phyloP scores from a whole-genome alignment of 1,140 invertebrate species.

The Venturia canescens region DNA sequence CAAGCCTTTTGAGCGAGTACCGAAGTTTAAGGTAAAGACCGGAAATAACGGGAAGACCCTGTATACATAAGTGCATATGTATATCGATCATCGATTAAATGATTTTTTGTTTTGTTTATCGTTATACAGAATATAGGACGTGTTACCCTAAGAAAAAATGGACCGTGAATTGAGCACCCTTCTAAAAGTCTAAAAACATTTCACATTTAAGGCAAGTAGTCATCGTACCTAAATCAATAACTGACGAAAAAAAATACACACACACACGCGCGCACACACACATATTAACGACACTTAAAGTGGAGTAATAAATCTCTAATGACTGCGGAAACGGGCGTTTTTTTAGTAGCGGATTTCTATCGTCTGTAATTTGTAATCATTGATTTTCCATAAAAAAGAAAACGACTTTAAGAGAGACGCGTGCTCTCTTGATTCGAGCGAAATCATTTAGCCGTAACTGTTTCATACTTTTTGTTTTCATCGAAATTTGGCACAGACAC shows the following conservation, averaged over 20 bases:
- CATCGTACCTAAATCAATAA: conserved; percentile 56
- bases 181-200: conserved; percentile 65
- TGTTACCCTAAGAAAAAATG: conserved; percentile 57
- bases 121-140: conserved; percentile 26
- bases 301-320: conserved; percentile 29
- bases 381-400: background rate
- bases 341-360: conserved; percentile 4
- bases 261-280: too few species aligned
- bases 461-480: background rate
- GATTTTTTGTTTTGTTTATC: background rate
- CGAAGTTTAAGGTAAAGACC: too few species aligned
- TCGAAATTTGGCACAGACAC: conserved; percentile 34
- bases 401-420: background rate
- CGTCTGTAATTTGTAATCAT: background rate
- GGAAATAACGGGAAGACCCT: too few species aligned
- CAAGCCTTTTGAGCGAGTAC: too few species aligned
- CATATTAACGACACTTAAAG: background rate
- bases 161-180: conserved; percentile 65
- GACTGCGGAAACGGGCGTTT: background rate
- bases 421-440: background rate
- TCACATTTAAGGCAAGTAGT: conserved; percentile 60
- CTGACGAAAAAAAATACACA: conserved; percentile 18
- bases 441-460: background rate
- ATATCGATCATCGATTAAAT: conserved; percentile 22
- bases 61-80: conserved; percentile 11